Evolutionary conservation across 2,113 vertebrate genomes (phyloP).

Genomic region (Hippotragus niger): DNA sequence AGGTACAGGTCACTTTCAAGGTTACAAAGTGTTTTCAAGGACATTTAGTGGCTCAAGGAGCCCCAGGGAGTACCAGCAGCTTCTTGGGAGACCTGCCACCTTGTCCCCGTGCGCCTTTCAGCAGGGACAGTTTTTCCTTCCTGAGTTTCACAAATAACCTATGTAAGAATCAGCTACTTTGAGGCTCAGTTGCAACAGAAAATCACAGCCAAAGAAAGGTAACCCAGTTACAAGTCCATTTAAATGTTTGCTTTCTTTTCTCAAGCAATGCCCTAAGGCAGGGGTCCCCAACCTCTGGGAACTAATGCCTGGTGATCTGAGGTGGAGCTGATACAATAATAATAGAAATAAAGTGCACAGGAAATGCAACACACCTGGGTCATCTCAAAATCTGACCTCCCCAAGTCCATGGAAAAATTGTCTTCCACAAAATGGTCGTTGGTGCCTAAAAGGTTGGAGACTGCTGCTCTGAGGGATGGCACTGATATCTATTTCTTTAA

Average conservation of each 20-base stretch:
- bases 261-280: background rate
- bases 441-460: background rate
- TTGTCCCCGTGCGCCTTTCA: rapidly evolving
- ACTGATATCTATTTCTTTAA: background rate
- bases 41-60: background rate
- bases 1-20: background rate
- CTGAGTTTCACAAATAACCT: background rate
- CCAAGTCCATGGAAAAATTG: background rate
- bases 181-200: background rate
- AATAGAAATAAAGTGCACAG: background rate
- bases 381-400: background rate
- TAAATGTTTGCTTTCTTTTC: background rate
- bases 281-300: background rate
- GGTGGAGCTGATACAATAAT: background rate
- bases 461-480: background rate
- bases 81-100: background rate
- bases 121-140: background rate
- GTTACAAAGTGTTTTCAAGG: background rate
- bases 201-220: background rate
- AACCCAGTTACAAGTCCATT: background rate
- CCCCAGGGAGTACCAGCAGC: background rate
- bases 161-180: background rate
- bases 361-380: background rate
- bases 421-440: background rate
- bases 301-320: background rate